These are phyloP conservation scores for Drosophila formosana DNA, from an alignment of 2,888 invertebrate genomes.

Conservation along the genomic window DNA sequence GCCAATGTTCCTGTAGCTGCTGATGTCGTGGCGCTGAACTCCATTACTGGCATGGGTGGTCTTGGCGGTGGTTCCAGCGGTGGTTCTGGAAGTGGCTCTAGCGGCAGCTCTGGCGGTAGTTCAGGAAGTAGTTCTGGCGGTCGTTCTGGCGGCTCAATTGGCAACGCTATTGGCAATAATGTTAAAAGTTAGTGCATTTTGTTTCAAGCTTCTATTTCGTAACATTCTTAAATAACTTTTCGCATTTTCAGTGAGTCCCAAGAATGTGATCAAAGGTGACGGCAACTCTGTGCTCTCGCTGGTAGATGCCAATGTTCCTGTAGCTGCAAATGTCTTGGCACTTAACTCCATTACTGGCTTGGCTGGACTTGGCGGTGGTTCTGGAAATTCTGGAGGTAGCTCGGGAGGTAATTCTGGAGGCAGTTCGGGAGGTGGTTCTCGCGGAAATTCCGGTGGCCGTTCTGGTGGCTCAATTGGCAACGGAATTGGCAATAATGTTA, in stretches of 20 bases:
- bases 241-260: slow-evolving; percentile 10
- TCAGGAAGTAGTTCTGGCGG: background rate
- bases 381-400: background rate
- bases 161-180: slow-evolving; percentile 30
- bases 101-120: background rate
- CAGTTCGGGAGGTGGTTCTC: too few species aligned
- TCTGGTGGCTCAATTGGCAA: background rate
- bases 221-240: background rate
- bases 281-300: background rate
- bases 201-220: background rate
- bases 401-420: background rate
- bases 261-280: background rate
- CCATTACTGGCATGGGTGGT: slow-evolving; percentile 3
- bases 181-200: slow-evolving; percentile 25
- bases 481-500: background rate
- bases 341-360: background rate
- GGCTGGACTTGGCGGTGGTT: background rate
- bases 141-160: background rate
- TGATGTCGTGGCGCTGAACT: slow-evolving; percentile 15
- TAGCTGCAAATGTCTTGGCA: slow-evolving; percentile 3
- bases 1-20: slow-evolving; percentile 3
- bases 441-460: too few species aligned
- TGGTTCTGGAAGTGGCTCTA: background rate
- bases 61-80: background rate
- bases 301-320: slow-evolving; percentile 1